A percentile compares a stretch with the other conserved stretches of the same genome.
Evolutionary conservation across 2,888 invertebrate species (phyloP).

Genomic region (Volucella inanis): DNA sequence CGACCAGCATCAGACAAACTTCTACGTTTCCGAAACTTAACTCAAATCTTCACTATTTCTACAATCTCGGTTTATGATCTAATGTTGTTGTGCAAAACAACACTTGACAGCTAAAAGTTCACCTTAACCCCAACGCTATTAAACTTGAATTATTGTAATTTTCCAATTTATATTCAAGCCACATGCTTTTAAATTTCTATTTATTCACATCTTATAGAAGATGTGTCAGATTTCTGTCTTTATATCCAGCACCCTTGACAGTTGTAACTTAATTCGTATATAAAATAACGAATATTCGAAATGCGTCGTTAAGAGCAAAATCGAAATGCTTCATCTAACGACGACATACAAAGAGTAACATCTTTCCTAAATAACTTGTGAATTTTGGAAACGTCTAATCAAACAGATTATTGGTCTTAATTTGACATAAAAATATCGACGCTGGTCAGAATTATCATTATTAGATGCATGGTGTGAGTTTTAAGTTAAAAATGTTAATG

Average conservation of each 20-base stretch:
- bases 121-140: background rate
- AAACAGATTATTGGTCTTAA: background rate
- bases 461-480: background rate
- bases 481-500: background rate
- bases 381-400: background rate
- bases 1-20: no score
- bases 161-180: conserved; percentile 5
- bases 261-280: background rate
- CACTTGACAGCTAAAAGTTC: background rate
- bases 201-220: background rate
- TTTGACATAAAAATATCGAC: background rate
- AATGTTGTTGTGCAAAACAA: no score
- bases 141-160: conserved; percentile 1
- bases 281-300: conserved; percentile 14
- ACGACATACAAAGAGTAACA: background rate
- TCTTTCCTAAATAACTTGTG: background rate
- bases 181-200: background rate
- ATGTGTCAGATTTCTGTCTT: background rate
- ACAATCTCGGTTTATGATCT: no score
- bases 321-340: conserved; percentile 7
- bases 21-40: no score
- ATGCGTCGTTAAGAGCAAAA: conserved; percentile 23
- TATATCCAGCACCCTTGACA: conserved; percentile 5
- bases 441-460: background rate
- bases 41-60: no score